phyloP scores from a whole-genome alignment of 2,113 vertebrate genomes.

The Cathartes aura region DNA sequence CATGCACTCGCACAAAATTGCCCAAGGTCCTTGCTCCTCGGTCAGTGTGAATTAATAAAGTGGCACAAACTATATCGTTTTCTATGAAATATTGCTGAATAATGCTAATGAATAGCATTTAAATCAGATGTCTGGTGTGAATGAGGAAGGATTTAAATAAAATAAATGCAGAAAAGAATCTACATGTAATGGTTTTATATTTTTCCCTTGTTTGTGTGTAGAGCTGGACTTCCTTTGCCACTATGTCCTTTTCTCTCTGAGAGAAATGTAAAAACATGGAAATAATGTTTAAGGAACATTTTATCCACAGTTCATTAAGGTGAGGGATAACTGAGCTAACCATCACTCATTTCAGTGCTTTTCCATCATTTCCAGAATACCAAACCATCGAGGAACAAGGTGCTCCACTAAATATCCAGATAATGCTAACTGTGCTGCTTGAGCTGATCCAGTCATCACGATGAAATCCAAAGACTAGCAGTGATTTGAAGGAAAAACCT shows the following conservation, averaged over 20 bases:
- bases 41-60: neutral
- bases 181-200: neutral
- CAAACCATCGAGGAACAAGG: neutral
- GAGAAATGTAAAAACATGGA: neutral
- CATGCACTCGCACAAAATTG: neutral
- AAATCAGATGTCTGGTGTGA: neutral
- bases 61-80: rapidly evolving
- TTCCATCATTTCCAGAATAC: neutral
- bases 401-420: neutral
- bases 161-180: neutral
- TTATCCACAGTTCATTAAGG: neutral
- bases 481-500: neutral
- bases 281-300: neutral
- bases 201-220: neutral
- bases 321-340: neutral
- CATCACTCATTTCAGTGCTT: neutral
- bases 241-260: neutral
- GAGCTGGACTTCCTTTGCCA: neutral
- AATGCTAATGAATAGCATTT: neutral
- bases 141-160: neutral
- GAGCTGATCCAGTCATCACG: neutral
- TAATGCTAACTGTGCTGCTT: neutral
- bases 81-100: neutral
- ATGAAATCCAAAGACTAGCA: neutral
- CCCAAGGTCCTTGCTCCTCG: neutral